A percentile compares a stretch with the other conserved stretches of the same genome.
Conservation (phyloP, 1,140 invertebrate species). For the Drosophila insularis region DNA sequence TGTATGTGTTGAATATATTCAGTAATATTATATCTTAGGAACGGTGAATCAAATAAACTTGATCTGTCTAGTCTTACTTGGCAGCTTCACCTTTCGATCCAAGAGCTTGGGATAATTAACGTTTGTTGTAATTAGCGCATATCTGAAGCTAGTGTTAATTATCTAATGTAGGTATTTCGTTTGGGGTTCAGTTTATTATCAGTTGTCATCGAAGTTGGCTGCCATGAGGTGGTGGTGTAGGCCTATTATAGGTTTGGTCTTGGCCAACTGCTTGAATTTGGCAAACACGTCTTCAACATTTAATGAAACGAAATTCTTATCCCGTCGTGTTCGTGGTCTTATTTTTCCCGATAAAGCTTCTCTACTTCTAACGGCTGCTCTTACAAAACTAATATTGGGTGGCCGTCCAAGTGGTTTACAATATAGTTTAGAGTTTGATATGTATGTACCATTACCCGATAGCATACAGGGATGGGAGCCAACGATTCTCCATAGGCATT, state of each 20-base stretch:
- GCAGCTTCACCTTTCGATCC: neutral
- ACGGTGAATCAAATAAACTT: neutral
- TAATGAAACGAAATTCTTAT: conserved; percentile 22
- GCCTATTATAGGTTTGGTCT: neutral
- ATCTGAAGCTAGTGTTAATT: conserved; percentile 30
- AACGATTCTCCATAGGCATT: conserved; percentile 34
- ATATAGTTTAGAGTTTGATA: conserved; percentile 66
- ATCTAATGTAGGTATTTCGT: conserved; percentile 10
- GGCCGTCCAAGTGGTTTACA: conserved; percentile 59
- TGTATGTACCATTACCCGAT: conserved; percentile 57
- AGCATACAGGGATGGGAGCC: conserved; percentile 62
- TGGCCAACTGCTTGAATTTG: conserved; percentile 22
- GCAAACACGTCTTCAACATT: neutral
- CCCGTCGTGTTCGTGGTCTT: conserved; percentile 47
- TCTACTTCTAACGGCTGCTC: conserved; percentile 50
- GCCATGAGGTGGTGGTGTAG: conserved; percentile 38
- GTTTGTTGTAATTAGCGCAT: conserved; percentile 49
- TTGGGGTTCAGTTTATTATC: conserved; percentile 33
- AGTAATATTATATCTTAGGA: no score
- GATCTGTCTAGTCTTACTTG: neutral
- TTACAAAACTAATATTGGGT: conserved; percentile 64
- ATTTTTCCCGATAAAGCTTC: conserved; percentile 56
- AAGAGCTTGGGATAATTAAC: neutral
- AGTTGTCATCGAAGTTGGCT: conserved; percentile 12
- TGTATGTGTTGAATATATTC: no score